These are phyloP conservation scores for Percina caprodes DNA, from an alignment of 2,113 vertebrate genomes.

Conservation along the genomic window DNA sequence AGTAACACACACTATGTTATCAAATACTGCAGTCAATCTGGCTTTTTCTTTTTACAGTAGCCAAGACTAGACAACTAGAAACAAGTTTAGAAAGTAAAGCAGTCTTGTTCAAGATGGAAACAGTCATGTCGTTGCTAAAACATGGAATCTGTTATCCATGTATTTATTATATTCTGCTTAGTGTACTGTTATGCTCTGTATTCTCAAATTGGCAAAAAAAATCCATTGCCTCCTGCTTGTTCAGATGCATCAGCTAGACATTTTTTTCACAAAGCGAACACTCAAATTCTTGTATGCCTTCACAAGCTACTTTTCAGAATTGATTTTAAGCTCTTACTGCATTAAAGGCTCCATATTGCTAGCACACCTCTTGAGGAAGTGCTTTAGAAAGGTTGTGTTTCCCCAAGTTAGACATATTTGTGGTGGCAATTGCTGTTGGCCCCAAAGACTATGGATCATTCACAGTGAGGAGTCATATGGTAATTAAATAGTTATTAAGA, in stretches of 20 bases:
- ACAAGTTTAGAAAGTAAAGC: background rate
- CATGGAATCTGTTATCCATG: background rate
- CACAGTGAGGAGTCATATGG: constrained; percentile 22
- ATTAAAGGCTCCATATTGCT: background rate
- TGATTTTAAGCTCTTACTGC: constrained; percentile 27
- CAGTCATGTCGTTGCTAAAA: background rate
- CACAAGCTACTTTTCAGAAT: constrained; percentile 20
- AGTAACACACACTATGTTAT: too few relatives aligned
- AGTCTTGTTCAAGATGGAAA: background rate
- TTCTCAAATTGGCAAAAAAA: background rate
- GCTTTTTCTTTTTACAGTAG: background rate
- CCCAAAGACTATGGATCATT: background rate
- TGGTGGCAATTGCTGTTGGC: background rate
- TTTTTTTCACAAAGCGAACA: constrained; percentile 8
- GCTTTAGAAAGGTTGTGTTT: constrained; percentile 26
- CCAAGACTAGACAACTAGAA: background rate
- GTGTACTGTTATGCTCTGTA: background rate
- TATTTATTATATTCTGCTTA: background rate
- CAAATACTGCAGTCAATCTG: background rate
- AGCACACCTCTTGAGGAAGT: background rate
- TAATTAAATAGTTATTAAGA: constrained; percentile 47
- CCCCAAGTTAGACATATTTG: background rate
- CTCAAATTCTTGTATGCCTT: background rate
- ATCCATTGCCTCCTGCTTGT: constrained; percentile 15
- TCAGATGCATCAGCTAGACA: constrained; percentile 18